A percentile compares a stretch with the other conserved stretches of the same genome.
Evolutionary conservation across 2,113 vertebrate genomes (phyloP).

Genomic region (Phalacrocorax aristotelis): DNA sequence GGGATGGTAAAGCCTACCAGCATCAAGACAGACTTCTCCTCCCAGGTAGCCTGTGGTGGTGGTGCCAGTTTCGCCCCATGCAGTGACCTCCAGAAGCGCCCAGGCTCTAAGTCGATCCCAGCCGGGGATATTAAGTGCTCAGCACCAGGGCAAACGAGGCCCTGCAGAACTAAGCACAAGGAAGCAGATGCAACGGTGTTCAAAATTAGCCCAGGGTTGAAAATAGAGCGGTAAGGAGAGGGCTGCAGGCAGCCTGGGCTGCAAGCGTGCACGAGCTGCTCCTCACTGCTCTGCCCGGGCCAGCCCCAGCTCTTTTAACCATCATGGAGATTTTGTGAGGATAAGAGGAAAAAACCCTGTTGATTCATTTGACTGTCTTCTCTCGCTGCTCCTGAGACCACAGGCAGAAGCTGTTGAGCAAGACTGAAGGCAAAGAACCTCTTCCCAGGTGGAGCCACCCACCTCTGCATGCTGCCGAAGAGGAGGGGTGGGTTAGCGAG

Average conservation of each 20-base stretch:
- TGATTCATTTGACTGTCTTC: not conserved
- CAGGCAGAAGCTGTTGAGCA: not conserved
- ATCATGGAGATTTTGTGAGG: not conserved
- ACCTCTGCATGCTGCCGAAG: not conserved
- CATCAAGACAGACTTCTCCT: not conserved
- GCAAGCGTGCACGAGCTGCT: not conserved
- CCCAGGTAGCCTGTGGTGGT: accelerated
- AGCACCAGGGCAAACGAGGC: slow-evolving; percentile 15
- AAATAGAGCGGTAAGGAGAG: slow-evolving; percentile 6
- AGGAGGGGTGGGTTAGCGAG: not conserved
- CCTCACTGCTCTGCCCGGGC: not conserved
- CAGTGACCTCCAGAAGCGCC: not conserved
- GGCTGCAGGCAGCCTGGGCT: not conserved
- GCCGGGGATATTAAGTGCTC: slow-evolving; percentile 25
- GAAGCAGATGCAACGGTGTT: not conserved
- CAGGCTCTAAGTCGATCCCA: not conserved
- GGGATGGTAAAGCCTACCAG: not conserved
- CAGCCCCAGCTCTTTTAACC: not conserved
- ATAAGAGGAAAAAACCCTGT: not conserved
- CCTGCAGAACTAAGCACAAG: not conserved
- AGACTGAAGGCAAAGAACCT: not conserved
- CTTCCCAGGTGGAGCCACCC: not conserved
- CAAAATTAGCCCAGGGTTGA: slow-evolving; percentile 14
- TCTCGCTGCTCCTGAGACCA: not conserved
- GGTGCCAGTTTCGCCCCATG: accelerated